phyloP scores from a whole-genome alignment of 64 coral and sea anemone species.

The Montipora capricornis region DNA sequence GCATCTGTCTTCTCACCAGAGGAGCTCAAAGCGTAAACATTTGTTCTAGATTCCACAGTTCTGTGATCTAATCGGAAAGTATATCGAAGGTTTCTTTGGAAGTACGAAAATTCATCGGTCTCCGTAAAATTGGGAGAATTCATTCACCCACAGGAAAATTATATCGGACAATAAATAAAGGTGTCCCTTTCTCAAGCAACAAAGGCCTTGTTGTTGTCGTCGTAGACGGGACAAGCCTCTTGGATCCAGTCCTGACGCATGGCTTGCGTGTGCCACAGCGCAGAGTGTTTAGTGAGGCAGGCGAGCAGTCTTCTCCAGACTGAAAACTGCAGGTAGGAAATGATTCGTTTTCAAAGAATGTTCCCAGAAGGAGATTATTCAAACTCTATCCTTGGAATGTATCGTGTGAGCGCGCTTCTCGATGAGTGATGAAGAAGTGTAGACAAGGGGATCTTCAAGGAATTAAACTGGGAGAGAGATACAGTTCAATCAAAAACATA shows the following conservation, averaged over 20 bases:
- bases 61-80: not conserved
- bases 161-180: conserved; percentile 6
- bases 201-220: conserved; percentile 48
- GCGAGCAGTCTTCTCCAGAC: conserved; percentile 9
- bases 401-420: not conserved
- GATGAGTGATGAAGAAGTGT: not conserved
- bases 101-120: not conserved
- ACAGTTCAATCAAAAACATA: not conserved
- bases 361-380: not conserved
- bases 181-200: conserved; percentile 2
- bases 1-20: not conserved
- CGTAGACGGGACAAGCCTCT: conserved; percentile 4
- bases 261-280: not conserved
- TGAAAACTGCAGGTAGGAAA: conserved; percentile 41
- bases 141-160: not conserved
- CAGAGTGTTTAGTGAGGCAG: conserved; percentile 23
- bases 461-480: not conserved
- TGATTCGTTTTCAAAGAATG: not conserved
- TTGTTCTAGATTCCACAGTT: not conserved
- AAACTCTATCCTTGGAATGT: not conserved
- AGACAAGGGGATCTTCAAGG: not conserved
- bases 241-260: conserved; percentile 65
- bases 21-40: not conserved
- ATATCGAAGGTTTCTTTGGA: not conserved
- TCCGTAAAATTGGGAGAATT: not conserved